These are phyloP conservation scores for Threskiornis aethiopicus DNA, from an alignment of 2,797 vertebrate species.

Conservation along the genomic window DNA sequence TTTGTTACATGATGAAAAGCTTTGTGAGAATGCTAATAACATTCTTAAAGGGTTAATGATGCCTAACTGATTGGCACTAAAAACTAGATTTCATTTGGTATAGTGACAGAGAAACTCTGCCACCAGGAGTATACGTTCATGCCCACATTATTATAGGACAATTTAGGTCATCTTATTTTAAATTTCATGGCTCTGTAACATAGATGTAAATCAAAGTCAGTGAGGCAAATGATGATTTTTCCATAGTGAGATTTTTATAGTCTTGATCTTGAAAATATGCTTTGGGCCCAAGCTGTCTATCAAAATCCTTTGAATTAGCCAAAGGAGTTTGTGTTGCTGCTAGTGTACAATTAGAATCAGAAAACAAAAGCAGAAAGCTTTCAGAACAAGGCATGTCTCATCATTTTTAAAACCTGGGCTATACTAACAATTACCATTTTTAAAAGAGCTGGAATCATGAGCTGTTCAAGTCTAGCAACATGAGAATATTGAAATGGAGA, in stretches of 20 bases:
- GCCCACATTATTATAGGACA: conserved; percentile 59
- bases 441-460: background rate
- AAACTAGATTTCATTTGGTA: conserved; percentile 50
- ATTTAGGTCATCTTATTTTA: conserved; percentile 61
- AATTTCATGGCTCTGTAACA: conserved; percentile 55
- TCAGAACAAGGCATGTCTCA: background rate
- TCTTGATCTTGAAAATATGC: conserved; percentile 45
- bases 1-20: conserved; percentile 49
- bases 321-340: conserved; percentile 4
- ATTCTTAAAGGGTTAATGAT: conserved; percentile 59
- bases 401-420: background rate
- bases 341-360: conserved; percentile 3
- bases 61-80: conserved; percentile 57
- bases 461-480: background rate
- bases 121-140: background rate
- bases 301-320: background rate
- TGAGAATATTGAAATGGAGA: background rate
- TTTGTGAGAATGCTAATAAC: conserved; percentile 38
- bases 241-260: conserved; percentile 44
- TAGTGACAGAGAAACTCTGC: conserved; percentile 17
- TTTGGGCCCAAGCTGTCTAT: conserved; percentile 1
- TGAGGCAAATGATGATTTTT: conserved; percentile 57
- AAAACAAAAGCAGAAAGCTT: conserved; percentile 31
- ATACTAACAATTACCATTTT: background rate
- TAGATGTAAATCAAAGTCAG: conserved; percentile 67